A percentile compares a stretch with the other conserved stretches of the same genome.
These are phyloP conservation scores for Uria aalge DNA, from an alignment of 2,113 vertebrate species.

Conservation along the genomic window DNA sequence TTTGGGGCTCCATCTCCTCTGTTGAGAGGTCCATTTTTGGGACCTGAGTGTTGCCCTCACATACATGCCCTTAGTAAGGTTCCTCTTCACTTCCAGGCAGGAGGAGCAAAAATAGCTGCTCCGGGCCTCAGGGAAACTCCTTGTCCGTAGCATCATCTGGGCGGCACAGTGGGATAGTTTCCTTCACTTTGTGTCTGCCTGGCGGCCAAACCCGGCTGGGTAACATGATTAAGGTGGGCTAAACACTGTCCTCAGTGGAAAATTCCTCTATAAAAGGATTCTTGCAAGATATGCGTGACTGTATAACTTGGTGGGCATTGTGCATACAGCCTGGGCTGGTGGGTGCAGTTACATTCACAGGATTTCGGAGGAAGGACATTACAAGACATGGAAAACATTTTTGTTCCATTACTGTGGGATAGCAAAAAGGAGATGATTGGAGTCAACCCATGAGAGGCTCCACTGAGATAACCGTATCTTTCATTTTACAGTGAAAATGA, in stretches of 20 bases:
- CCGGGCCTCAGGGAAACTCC: background rate
- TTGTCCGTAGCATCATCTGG: background rate
- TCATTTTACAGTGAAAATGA: constrained; percentile 88
- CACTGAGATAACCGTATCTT: background rate
- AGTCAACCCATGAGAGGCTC: background rate
- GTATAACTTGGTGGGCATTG: background rate
- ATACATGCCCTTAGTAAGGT: background rate
- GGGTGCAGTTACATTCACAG: background rate
- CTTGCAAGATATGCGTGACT: background rate
- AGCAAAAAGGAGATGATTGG: background rate
- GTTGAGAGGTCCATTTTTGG: background rate
- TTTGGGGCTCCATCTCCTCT: background rate
- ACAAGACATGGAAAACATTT: background rate
- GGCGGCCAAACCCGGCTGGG: background rate
- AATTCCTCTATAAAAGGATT: background rate
- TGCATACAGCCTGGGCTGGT: background rate
- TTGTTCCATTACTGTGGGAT: background rate
- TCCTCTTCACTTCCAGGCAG: background rate
- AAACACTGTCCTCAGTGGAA: background rate
- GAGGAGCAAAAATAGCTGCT: background rate
- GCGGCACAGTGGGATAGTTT: background rate
- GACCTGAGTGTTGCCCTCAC: background rate
- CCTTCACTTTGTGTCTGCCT: background rate
- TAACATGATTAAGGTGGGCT: background rate
- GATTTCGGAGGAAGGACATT: background rate